Percentiles rank a stretch among this genome's conserved stretches.
phyloP scores from a whole-genome alignment of 2,888 invertebrate species.

The Himalopsyche japonica region DNA sequence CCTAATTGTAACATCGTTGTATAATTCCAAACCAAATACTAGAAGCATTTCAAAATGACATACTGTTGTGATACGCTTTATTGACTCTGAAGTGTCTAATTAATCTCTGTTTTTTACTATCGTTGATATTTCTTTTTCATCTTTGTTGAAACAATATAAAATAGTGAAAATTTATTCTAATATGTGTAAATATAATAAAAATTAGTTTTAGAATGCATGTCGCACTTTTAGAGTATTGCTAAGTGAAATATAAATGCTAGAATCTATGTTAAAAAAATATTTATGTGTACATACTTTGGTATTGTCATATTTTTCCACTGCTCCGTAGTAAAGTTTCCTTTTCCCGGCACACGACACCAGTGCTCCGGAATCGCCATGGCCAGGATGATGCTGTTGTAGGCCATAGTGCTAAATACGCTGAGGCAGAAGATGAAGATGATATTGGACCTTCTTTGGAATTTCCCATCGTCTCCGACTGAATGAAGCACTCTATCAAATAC shows the following conservation, averaged over 20 bases:
- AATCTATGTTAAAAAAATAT: background rate
- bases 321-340: slow-evolving; percentile 53
- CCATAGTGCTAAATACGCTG: slow-evolving; percentile 54
- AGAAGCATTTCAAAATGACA: too few species aligned
- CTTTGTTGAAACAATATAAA: too few species aligned
- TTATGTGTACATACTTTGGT: slow-evolving; percentile 52
- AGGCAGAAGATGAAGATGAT: slow-evolving; percentile 54
- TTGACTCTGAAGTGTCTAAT: too few species aligned
- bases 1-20: too few species aligned
- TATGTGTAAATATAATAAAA: too few species aligned
- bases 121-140: too few species aligned
- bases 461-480: slow-evolving; percentile 57
- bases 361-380: slow-evolving; percentile 61
- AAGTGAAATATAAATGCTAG: background rate
- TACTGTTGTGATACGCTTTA: too few species aligned
- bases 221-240: background rate
- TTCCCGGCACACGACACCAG: slow-evolving; percentile 62
- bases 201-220: too few species aligned
- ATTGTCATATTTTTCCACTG: slow-evolving; percentile 59
- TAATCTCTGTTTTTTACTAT: too few species aligned
- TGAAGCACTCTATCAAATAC: slow-evolving; percentile 59
- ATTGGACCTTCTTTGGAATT: slow-evolving; percentile 58
- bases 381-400: slow-evolving; percentile 59
- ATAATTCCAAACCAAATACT: too few species aligned
- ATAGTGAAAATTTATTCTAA: too few species aligned